These are phyloP conservation scores for Nomada goodeniana DNA, from an alignment of 2,888 invertebrate genomes.

Conservation along the genomic window DNA sequence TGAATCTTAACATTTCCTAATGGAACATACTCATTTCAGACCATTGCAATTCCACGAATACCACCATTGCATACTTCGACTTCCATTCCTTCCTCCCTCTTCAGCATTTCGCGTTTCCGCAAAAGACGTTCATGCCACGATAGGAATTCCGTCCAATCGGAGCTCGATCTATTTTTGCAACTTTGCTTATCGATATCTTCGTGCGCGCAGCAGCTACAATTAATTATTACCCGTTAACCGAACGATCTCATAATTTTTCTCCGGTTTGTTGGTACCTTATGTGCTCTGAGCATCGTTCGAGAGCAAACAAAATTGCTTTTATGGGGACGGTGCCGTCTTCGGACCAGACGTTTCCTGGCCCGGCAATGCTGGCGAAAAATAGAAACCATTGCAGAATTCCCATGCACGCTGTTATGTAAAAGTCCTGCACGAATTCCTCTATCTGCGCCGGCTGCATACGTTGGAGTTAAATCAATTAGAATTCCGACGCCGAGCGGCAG, in stretches of 20 bases:
- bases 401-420: constrained; percentile 64
- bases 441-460: constrained; percentile 52
- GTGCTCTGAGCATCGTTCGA: constrained; percentile 63
- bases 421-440: constrained; percentile 64
- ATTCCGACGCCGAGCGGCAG: too few relatives aligned
- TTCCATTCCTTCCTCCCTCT: constrained; percentile 46
- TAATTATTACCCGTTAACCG: background rate
- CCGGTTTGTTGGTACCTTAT: constrained; percentile 53
- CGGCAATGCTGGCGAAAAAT: constrained; percentile 47
- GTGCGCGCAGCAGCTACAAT: constrained; percentile 54
- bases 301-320: constrained; percentile 58
- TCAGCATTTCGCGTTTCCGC: constrained; percentile 45
- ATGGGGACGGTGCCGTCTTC: constrained; percentile 58
- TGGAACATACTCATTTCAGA: background rate
- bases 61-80: constrained; percentile 45
- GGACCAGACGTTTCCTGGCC: constrained; percentile 53
- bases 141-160: constrained; percentile 60
- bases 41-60: background rate
- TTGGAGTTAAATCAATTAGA: background rate
- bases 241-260: background rate
- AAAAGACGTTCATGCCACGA: constrained; percentile 57
- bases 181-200: constrained; percentile 62
- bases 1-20: constrained; percentile 49
- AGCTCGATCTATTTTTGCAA: constrained; percentile 12
- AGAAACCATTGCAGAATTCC: constrained; percentile 67